Evolutionary conservation across 2,113 vertebrate species (phyloP).

Genomic region (Bagarius yarrelli): DNA sequence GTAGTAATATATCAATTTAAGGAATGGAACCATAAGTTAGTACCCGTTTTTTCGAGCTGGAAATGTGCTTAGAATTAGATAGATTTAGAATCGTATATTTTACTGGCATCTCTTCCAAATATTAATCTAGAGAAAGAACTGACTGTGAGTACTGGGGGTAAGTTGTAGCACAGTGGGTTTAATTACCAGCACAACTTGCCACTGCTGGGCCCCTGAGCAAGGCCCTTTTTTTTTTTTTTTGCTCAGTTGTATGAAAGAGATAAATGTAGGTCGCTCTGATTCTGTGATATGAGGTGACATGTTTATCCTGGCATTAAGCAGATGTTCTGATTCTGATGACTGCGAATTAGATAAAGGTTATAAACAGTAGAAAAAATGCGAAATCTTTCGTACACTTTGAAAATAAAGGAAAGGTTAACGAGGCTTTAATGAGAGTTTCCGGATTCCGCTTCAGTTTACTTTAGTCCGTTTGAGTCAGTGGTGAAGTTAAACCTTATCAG

Average conservation of each 20-base stretch:
- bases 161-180: no score
- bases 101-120: neutral
- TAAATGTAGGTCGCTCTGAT: no score
- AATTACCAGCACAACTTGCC: no score
- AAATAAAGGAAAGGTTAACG: neutral
- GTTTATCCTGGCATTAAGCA: neutral
- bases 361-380: neutral
- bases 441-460: constrained; percentile 28
- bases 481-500: neutral
- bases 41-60: no score
- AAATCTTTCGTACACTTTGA: neutral
- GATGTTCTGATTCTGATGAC: constrained; percentile 4
- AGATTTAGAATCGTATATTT: neutral
- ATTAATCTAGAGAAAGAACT: neutral
- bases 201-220: no score
- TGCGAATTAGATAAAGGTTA: neutral
- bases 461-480: constrained; percentile 14
- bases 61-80: no score
- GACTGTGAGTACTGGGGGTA: neutral
- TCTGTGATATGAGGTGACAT: no score
- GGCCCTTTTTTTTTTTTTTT: no score
- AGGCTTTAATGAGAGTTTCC: neutral
- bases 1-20: no score
- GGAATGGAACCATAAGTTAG: no score
- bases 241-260: no score